Conservation (phyloP, 2,113 vertebrate species). For the Anas platyrhynchos region DNA sequence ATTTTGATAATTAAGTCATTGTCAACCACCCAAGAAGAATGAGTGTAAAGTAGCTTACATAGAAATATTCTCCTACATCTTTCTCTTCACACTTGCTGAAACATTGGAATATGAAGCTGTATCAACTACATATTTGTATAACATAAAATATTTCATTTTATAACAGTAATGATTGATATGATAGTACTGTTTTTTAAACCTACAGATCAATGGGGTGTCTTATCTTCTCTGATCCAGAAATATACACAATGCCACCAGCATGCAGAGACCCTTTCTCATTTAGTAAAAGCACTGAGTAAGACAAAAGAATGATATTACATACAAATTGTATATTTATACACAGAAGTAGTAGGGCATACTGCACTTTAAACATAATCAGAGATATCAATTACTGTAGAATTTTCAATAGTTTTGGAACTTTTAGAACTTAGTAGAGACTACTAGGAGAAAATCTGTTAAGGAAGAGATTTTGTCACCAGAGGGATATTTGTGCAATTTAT, state of each 20-base stretch:
- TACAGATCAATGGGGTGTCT: not conserved
- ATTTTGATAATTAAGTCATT: conserved; percentile 17
- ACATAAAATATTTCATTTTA: not conserved
- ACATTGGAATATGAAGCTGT: not conserved
- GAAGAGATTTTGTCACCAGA: not conserved
- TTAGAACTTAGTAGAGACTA: not conserved
- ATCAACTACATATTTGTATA: not conserved
- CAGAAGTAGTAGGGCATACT: not conserved
- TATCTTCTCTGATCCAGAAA: not conserved
- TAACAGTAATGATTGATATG: not conserved
- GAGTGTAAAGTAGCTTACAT: not conserved
- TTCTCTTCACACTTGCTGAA: not conserved
- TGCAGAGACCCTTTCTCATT: not conserved
- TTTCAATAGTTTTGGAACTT: not conserved
- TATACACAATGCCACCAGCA: not conserved
- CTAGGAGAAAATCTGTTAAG: not conserved
- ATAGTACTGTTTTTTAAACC: not conserved
- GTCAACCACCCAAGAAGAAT: not conserved
- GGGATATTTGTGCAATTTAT: not conserved
- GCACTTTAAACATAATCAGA: not conserved
- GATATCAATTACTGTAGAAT: not conserved
- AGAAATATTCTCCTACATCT: not conserved
- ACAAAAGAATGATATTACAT: not conserved
- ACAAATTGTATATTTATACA: not conserved
- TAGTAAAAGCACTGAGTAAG: not conserved